These are phyloP conservation scores for Eilema depressum DNA, from an alignment of 2,888 invertebrate genomes.

Conservation along the genomic window DNA sequence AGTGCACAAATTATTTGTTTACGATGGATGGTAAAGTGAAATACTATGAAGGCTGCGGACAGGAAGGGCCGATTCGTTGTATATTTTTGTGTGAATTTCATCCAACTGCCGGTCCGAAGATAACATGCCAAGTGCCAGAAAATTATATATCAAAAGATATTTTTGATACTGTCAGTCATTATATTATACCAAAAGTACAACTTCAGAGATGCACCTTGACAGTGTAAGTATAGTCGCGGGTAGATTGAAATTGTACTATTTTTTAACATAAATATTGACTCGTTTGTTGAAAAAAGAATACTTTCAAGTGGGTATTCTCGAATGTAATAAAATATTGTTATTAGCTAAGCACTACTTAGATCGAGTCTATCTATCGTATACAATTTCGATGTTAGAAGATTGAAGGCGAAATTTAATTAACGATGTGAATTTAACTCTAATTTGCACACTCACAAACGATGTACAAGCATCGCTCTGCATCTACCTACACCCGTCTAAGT, in stretches of 20 bases:
- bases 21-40: slow-evolving; percentile 81
- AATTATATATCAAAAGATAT: slow-evolving; percentile 93
- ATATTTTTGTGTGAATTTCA: slow-evolving; percentile 93
- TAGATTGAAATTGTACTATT: slow-evolving; percentile 19
- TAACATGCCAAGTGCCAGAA: slow-evolving; percentile 93
- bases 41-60: slow-evolving; percentile 87
- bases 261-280: slow-evolving; percentile 23
- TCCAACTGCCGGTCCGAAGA: slow-evolving; percentile 92
- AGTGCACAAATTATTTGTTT: slow-evolving; percentile 53
- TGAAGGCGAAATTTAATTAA: neutral
- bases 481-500: too few species aligned
- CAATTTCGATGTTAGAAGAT: too few species aligned
- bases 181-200: slow-evolving; percentile 94
- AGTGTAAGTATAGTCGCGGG: slow-evolving; percentile 87
- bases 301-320: neutral
- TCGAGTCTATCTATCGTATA: neutral
- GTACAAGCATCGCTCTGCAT: too few species aligned
- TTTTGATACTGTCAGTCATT: slow-evolving; percentile 93
- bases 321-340: neutral
- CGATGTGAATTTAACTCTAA: too few species aligned
- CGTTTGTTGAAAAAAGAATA: neutral
- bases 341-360: too few species aligned
- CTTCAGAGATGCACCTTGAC: slow-evolving; percentile 92
- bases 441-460: too few species aligned
- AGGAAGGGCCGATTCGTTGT: slow-evolving; percentile 91